Conservation (phyloP, 2,113 vertebrate species). For the Nycticryphes semicollaris region DNA sequence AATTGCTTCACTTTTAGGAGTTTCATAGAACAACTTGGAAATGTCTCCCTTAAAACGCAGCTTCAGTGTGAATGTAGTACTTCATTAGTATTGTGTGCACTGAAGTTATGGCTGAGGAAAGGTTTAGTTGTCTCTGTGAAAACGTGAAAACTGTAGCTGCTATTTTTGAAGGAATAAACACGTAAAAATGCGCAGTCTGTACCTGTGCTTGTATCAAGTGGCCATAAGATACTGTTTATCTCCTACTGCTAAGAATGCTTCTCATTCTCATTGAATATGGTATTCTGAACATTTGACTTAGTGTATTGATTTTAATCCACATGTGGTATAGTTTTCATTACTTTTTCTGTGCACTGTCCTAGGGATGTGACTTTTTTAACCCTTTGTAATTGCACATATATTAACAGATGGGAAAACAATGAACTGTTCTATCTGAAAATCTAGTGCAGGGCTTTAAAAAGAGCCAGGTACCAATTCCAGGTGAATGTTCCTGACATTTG, state of each 20-base stretch:
- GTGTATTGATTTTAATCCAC: background rate
- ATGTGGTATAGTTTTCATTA: fast-evolving
- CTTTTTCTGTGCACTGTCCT: background rate
- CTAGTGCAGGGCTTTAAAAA: background rate
- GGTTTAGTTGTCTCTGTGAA: background rate
- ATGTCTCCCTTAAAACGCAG: background rate
- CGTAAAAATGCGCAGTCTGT: background rate
- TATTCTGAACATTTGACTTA: background rate
- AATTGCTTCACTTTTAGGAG: background rate
- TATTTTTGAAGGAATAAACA: background rate
- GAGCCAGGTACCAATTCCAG: background rate
- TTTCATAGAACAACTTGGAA: background rate
- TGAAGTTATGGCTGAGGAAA: background rate
- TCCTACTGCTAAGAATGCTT: background rate
- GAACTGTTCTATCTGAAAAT: background rate
- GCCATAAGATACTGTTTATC: background rate
- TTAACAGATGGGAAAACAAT: background rate
- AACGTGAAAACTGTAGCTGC: background rate
- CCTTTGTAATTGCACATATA: background rate
- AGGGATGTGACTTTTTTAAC: background rate
- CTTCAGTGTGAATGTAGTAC: fast-evolving
- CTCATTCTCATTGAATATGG: background rate
- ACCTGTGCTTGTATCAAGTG: background rate
- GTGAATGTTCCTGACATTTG: background rate
- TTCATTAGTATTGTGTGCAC: fast-evolving